Conservation (phyloP, 1,140 invertebrate species). For the Triops cancriformis region DNA sequence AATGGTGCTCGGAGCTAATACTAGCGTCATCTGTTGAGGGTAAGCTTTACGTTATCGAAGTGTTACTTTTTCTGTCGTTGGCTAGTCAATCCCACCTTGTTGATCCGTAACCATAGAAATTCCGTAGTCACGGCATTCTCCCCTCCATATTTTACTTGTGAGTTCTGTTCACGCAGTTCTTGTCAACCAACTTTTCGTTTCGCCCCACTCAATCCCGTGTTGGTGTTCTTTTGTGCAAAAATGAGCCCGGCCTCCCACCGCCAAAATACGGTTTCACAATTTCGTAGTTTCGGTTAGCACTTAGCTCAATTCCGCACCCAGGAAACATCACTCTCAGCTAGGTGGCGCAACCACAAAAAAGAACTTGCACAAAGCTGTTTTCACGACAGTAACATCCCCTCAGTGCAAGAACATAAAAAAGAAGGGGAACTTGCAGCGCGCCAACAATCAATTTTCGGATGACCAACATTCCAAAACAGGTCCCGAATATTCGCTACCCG, state of each 20-base stretch:
- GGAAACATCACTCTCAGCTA: background rate
- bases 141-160: background rate
- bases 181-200: background rate
- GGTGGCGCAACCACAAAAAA: background rate
- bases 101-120: constrained; percentile 6
- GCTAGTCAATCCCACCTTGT: background rate
- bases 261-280: background rate
- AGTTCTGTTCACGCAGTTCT: background rate
- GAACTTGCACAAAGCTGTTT: background rate
- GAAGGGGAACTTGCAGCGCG: background rate
- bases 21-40: background rate
- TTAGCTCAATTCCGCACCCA: background rate
- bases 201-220: background rate
- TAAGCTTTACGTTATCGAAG: background rate
- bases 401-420: background rate
- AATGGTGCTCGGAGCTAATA: background rate
- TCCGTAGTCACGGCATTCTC: constrained; percentile 8
- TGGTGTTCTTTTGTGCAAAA: background rate
- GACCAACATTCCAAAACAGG: background rate
- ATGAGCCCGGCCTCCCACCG: background rate
- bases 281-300: background rate
- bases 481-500: background rate
- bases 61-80: background rate
- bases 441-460: background rate
- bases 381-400: background rate